These are phyloP conservation scores for Cyanocitta stelleri DNA, from an alignment of 2,113 vertebrate species.

Conservation along the genomic window DNA sequence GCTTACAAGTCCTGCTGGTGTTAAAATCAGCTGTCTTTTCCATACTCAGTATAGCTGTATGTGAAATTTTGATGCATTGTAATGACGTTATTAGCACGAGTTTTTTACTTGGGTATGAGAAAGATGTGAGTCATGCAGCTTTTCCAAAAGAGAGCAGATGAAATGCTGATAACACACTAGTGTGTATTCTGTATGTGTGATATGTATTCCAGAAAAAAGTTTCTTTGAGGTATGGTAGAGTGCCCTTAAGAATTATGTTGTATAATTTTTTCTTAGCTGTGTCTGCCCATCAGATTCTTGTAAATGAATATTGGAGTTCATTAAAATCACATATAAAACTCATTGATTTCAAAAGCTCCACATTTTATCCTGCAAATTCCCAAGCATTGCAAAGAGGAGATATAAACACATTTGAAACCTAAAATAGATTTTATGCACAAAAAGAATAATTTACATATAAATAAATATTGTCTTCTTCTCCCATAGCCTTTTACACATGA, in stretches of 20 bases:
- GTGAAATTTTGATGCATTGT: neutral
- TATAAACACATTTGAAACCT: neutral
- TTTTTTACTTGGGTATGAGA: conserved; percentile 17
- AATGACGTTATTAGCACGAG: conserved; percentile 9
- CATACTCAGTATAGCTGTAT: neutral
- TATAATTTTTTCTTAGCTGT: neutral
- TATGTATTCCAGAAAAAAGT: neutral
- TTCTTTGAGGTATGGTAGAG: neutral
- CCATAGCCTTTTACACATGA: neutral
- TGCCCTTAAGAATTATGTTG: neutral
- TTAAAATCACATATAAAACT: neutral
- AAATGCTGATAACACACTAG: neutral
- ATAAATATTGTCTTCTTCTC: conserved; percentile 23
- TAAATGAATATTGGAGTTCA: neutral
- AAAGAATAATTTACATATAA: conserved; percentile 36
- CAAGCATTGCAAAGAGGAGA: neutral
- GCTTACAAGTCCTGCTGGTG: neutral
- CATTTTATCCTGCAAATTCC: neutral
- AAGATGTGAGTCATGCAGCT: conserved; percentile 26
- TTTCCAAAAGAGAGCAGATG: neutral
- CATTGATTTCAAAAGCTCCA: neutral
- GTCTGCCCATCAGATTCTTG: neutral
- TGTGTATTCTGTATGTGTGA: neutral
- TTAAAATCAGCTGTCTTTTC: conserved; percentile 2
- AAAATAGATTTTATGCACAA: conserved; percentile 27